Base-by-base conservation (phyloP, 1,140 invertebrate genomes). In the Asbolus verrucosus region DNA sequence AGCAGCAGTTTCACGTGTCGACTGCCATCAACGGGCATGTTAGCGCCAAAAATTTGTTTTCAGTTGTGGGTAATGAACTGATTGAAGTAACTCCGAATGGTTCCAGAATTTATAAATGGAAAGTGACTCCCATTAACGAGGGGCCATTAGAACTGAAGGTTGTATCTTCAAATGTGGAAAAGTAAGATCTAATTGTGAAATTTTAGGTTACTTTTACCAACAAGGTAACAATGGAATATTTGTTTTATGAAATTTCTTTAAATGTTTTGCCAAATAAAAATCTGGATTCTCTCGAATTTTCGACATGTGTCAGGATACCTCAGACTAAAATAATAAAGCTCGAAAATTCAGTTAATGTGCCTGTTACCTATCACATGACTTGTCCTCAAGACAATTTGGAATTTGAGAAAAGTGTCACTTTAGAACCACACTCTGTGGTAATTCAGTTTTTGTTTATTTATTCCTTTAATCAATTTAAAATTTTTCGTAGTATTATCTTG, bases 61-160 rank as follows among this genome's bases (percentile, higher is more conserved):
- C 72, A 60, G 18, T 74, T 14, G 67, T 46, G 8, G 75, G 75
- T 14, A 67, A 71, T 19, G 60, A 19, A 13, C 15, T 38, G 2
- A 72, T 77, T 8, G 70, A 77, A n/a, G 50, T 76, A n/a, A 14
- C 59, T 0, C 68, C 30, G 2, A 70, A 71, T 6, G 46, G 69
- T 27, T 11, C 27, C 18, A 70, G 61, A 31, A 15, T 50, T 9
- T 77, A 76, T 30, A 67, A 70, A n/a, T 77, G 76, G 76, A 71
- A 60, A 24, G 68, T 77, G 24, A 73, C 69, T 36, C 65, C 73
- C 13, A 39, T 77, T 6, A 77, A 77, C 33, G 71, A 73, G 61
- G 73, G 70, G 38, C 46, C 11, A 9, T 24, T 77, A 21, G 36
- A 75, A 9, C 73, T 77, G 13, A 72, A 70, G 54, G 76, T 76